A percentile compares a stretch with the other conserved stretches of the same genome.
These are phyloP conservation scores for Diorhabda sublineata DNA, from an alignment of 1,140 invertebrate species.

Conservation along the genomic window DNA sequence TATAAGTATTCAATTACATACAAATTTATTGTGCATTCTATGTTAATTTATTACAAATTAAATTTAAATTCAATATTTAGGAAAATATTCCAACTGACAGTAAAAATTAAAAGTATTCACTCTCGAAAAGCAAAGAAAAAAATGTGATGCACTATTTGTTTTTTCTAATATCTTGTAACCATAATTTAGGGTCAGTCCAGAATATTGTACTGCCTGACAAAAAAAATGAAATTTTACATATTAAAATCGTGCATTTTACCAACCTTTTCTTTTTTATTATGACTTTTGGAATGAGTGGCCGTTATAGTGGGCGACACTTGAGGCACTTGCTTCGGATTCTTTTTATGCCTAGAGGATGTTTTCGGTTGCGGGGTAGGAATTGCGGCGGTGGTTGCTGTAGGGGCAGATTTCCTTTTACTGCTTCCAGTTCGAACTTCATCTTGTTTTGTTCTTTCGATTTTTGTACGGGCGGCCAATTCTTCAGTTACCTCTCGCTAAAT, in stretches of 20 bases:
- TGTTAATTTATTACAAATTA: too few relatives aligned
- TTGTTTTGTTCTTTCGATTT: conserved; percentile 64
- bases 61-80: too few relatives aligned
- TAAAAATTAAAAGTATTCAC: too few relatives aligned
- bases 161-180: too few relatives aligned
- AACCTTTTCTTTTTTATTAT: conserved; percentile 27
- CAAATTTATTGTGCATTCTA: too few relatives aligned
- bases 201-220: too few relatives aligned
- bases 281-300: conserved; percentile 1
- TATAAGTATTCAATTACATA: too few relatives aligned
- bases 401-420: conserved; percentile 55
- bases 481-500: conserved; percentile 66
- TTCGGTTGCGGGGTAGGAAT: conserved; percentile 43
- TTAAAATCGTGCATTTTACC: background rate
- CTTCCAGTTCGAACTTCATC: conserved; percentile 62
- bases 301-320: conserved; percentile 36
- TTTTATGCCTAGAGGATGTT: conserved; percentile 28
- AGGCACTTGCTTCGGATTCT: conserved; percentile 40
- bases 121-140: too few relatives aligned
- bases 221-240: too few relatives aligned
- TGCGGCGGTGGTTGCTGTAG: conserved; percentile 49
- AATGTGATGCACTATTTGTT: too few relatives aligned
- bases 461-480: conserved; percentile 62
- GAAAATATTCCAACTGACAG: too few relatives aligned
- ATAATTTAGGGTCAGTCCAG: too few relatives aligned